phyloP scores from a whole-genome alignment of 2,113 vertebrate genomes.

The Turnix velox region DNA sequence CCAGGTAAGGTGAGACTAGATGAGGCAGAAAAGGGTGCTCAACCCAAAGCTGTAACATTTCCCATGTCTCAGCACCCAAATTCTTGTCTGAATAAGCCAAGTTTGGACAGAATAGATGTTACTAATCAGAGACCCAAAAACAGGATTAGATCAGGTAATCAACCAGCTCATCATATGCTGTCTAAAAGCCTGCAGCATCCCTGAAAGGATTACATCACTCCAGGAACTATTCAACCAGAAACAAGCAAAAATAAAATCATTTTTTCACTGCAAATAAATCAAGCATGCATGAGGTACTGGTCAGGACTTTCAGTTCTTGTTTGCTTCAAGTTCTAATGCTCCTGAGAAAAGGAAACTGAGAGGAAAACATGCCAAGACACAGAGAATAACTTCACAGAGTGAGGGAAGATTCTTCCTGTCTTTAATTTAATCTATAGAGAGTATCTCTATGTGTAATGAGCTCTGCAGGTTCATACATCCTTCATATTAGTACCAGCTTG shows the following conservation, averaged over 20 bases:
- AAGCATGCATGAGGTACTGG: background rate
- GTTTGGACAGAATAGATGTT: background rate
- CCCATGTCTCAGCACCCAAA: background rate
- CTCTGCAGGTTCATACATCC: background rate
- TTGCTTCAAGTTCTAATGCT: constrained; percentile 6
- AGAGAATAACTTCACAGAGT: background rate
- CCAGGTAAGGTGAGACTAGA: background rate
- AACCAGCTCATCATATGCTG: background rate
- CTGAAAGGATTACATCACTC: background rate
- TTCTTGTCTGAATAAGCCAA: background rate
- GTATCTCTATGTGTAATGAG: constrained; percentile 19
- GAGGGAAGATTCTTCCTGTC: no score
- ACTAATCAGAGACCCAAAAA: background rate
- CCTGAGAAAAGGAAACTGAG: background rate
- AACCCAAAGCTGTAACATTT: background rate
- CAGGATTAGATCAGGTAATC: background rate
- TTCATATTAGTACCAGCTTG: background rate
- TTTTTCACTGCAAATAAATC: constrained; percentile 24
- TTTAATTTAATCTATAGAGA: no score
- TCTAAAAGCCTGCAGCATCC: background rate
- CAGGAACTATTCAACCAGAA: constrained; percentile 11
- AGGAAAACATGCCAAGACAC: background rate
- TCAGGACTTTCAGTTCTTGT: background rate
- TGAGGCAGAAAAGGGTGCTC: background rate
- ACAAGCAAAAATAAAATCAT: constrained; percentile 10